Evolutionary conservation across 2,888 invertebrate species (phyloP).

Genomic region (Prionchulus punctatus): DNA sequence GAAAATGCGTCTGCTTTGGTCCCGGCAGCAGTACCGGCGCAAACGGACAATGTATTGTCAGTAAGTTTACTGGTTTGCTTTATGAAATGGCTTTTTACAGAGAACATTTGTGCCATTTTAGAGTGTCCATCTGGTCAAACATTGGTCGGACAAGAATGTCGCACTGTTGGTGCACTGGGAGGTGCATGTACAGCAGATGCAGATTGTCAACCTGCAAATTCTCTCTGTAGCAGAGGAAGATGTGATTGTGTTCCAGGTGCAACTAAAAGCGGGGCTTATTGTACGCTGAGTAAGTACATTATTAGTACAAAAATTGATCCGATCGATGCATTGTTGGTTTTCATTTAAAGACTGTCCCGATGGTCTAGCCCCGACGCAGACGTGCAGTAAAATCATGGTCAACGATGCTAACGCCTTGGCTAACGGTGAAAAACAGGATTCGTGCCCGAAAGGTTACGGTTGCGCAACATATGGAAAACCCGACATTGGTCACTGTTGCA

Average conservation of each 20-base stretch:
- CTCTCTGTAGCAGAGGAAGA: constrained; percentile 19
- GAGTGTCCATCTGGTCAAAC: constrained; percentile 1
- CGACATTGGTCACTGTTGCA: constrained; percentile 30
- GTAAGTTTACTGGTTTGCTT: too few relatives aligned
- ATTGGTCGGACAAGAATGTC: neutral
- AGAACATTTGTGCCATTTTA: constrained; percentile 4
- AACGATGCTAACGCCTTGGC: constrained; percentile 31
- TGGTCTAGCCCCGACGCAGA: constrained; percentile 25
- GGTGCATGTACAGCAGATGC: constrained; percentile 15
- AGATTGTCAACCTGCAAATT: constrained; percentile 28
- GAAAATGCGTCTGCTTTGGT: constrained; percentile 31
- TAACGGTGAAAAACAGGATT: constrained; percentile 26
- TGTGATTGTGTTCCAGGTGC: constrained; percentile 30
- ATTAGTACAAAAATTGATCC: too few relatives aligned
- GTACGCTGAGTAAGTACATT: neutral
- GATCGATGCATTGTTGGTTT: too few relatives aligned
- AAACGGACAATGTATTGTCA: neutral
- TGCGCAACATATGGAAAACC: constrained; percentile 32
- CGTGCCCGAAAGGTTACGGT: constrained; percentile 19
- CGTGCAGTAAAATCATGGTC: constrained; percentile 28
- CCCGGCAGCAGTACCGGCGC: constrained; percentile 17
- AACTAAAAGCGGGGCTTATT: constrained; percentile 21
- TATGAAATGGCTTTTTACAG: too few relatives aligned
- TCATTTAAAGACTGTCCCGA: constrained; percentile 23
- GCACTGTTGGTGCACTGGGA: neutral